Conservation (phyloP, 37 sponge, comb jelly and placozoan genomes). For the Amphimedon queenslandica region DNA sequence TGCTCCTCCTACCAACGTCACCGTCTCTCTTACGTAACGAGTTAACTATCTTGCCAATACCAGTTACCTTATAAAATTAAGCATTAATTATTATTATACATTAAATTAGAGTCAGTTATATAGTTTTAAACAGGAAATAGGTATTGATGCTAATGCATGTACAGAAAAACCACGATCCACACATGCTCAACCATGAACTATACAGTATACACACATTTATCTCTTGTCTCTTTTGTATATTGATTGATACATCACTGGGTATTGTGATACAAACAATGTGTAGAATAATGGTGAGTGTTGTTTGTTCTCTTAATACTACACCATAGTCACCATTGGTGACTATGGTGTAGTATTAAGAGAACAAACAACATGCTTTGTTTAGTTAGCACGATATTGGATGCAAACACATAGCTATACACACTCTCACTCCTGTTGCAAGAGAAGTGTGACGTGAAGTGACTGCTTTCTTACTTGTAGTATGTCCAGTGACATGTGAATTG, state of each 20-base stretch:
- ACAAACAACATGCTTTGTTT: no score
- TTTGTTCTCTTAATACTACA: not conserved
- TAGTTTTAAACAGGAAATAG: not conserved
- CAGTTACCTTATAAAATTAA: slow-evolving; percentile 34
- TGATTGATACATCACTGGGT: no score
- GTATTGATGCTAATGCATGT: not conserved
- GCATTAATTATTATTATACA: no score
- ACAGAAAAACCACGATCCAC: not conserved
- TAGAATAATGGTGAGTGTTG: no score
- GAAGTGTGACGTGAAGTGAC: no score
- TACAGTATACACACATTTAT: no score
- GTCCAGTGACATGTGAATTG: slow-evolving; percentile 42
- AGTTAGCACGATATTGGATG: not conserved
- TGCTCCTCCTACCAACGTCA: slow-evolving; percentile 25
- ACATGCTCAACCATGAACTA: not conserved
- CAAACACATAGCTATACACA: not conserved
- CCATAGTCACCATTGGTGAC: not conserved
- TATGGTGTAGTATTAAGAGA: not conserved
- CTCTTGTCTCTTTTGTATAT: no score
- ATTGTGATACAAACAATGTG: no score
- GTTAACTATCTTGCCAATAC: slow-evolving; percentile 59
- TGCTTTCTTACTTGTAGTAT: slow-evolving; percentile 31
- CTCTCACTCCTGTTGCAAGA: no score
- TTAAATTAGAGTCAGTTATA: not conserved
- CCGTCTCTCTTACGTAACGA: slow-evolving; percentile 34